Evolutionary conservation across 2,888 invertebrate species (phyloP).

Genomic region (Pristionchus entomophagus): DNA sequence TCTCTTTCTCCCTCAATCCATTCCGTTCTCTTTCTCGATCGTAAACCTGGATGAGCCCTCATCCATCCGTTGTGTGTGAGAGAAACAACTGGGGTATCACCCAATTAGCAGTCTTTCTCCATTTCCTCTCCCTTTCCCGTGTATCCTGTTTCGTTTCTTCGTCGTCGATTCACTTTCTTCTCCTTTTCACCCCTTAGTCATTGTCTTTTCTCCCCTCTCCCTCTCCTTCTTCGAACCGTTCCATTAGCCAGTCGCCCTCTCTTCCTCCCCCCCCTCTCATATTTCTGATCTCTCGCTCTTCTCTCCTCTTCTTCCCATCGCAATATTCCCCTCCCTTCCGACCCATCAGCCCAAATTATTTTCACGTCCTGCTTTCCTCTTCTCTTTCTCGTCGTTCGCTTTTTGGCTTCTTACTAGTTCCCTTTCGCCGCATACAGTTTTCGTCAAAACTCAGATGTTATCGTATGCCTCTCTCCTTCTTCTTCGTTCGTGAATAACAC

Average conservation of each 20-base stretch:
- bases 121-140: not conserved
- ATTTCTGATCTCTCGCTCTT: constrained; percentile 21
- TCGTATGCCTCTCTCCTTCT: constrained; percentile 14
- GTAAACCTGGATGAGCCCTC: constrained; percentile 31
- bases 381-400: constrained; percentile 27
- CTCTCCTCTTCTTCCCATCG: not conserved
- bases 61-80: not conserved
- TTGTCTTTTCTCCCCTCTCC: not conserved
- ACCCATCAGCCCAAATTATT: not conserved
- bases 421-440: constrained; percentile 4
- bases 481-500: constrained; percentile 12
- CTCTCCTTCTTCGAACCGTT: constrained; percentile 23
- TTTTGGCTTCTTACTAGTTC: not conserved
- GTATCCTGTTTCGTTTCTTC: constrained; percentile 25
- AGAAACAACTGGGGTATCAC: constrained; percentile 25
- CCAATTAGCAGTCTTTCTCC: constrained; percentile 26
- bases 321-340: not conserved
- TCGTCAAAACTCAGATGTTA: constrained; percentile 42
- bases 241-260: constrained; percentile 28
- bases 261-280: not conserved
- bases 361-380: not conserved
- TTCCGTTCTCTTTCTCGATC: not conserved
- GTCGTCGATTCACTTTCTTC: constrained; percentile 18
- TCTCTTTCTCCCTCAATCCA: constrained; percentile 19
- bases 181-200: constrained; percentile 34